Conservation (phyloP, 2,888 invertebrate genomes). For the Cephus pygmeus region DNA sequence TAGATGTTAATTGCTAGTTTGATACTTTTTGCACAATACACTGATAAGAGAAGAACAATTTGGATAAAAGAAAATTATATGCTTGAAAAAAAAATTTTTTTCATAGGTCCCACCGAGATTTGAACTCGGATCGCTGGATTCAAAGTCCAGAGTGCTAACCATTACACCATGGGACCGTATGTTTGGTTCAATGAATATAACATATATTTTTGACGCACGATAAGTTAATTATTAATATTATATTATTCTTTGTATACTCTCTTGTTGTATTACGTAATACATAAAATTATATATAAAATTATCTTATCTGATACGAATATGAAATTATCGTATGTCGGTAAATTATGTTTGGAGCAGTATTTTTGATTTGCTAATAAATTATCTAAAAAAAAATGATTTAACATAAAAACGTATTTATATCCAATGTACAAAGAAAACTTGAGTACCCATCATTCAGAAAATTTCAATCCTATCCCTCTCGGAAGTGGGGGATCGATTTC, state of each 20-base stretch:
- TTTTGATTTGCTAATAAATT: neutral
- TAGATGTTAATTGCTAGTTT: neutral
- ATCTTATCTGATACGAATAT: neutral
- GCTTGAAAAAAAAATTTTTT: constrained; percentile 42
- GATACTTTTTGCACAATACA: neutral
- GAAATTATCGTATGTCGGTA: neutral
- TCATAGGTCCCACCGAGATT: constrained; percentile 78
- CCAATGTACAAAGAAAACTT: neutral
- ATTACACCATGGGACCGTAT: constrained; percentile 78
- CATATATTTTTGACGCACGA: neutral
- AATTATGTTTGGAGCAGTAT: neutral
- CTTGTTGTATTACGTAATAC: neutral
- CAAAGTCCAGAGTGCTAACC: constrained; percentile 85
- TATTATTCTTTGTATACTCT: neutral
- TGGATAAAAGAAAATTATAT: neutral
- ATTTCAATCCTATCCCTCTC: neutral
- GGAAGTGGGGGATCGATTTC: constrained; percentile 37
- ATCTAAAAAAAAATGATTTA: neutral
- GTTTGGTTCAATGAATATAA: neutral
- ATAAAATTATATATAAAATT: neutral
- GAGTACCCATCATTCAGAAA: neutral
- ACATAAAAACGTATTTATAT: neutral
- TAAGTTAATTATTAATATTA: neutral
- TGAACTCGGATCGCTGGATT: constrained; percentile 85
- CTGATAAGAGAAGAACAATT: neutral